Evolutionary conservation across 1,140 invertebrate genomes (phyloP).

Genomic region (Luehdorfia chinensis): DNA sequence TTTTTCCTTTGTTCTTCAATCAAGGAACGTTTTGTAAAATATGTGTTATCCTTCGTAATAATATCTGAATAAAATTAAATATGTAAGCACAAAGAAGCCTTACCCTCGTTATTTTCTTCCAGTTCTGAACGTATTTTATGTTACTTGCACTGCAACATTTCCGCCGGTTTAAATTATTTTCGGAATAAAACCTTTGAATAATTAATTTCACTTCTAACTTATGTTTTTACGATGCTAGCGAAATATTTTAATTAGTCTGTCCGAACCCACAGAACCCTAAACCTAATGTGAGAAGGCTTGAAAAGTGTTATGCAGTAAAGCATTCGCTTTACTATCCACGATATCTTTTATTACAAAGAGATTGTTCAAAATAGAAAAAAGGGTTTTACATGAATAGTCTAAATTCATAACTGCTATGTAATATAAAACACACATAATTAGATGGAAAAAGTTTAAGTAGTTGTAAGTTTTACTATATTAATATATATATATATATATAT

Average conservation of each 20-base stretch:
- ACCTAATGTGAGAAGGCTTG: conserved; percentile 4
- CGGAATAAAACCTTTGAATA: conserved; percentile 22
- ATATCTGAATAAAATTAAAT: too few relatives aligned
- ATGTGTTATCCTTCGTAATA: too few relatives aligned
- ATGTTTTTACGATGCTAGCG: conserved; percentile 34
- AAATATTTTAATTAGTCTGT: conserved; percentile 46
- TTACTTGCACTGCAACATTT: background rate
- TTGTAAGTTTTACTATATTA: background rate
- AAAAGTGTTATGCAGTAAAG: conserved; percentile 3
- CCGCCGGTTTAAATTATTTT: background rate
- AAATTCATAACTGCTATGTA: background rate
- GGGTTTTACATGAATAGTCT: too few relatives aligned
- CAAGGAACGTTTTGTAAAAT: too few relatives aligned
- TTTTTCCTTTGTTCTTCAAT: too few relatives aligned
- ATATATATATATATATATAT: too few relatives aligned
- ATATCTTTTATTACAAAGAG: background rate
- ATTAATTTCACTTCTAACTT: conserved; percentile 33
- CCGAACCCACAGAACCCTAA: conserved; percentile 21
- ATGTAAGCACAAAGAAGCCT: too few relatives aligned
- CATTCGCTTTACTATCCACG: background rate
- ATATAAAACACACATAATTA: background rate
- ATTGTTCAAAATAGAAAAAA: background rate
- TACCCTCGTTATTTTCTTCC: too few relatives aligned
- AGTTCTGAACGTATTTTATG: background rate
- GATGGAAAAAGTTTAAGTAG: background rate